Evolutionary conservation across 92 coral and sea anemone genomes (phyloP), one percentile per base, ranked within the genome.

Genomic region (Paramuricea clavata): DNA sequence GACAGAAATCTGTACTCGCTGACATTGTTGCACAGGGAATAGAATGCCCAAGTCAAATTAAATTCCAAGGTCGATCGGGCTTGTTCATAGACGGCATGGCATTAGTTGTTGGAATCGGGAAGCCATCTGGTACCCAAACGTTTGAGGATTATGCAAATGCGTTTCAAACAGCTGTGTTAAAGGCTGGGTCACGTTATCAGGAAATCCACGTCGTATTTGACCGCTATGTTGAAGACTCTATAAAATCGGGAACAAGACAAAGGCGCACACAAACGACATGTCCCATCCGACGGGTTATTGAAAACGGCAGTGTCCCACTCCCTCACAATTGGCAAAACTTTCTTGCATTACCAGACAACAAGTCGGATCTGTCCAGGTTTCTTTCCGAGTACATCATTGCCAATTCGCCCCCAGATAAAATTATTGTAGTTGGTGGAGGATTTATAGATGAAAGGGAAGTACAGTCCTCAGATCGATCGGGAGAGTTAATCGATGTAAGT

Each of bases 331-430:
- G 91, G 95, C 43, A 87, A 87, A 86, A 83, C n/a, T 75, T 65
- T 89, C 85, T 84, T 36, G 88, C 93, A 10, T 81, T 93, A 62
- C 88, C 90, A 70, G 88, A 92, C 16, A 93, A 92, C 93, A 92
- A 87, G 85, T 71, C 93, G 73, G 91, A 92, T 76, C 57, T 88
- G 60, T 90, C 94, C 76, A 88, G 85, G 49, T 84, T 88, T 68
- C 86, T 91, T 15, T 87, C 90, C 25, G 71, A 71, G 44, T 84
- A 83, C 32, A 25, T 89, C 15, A 85, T 91, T 75, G 83, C 67
- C 25, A 85, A 92, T 75, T 78, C 90, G 67, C 82, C 88, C 39
- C 49, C 0, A 17, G 47, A 69, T 0, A 91, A 87, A 83, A 87
- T 83, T 39, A 49, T 87, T 49, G 93, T 87, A 22, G 93, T 69